Evolutionary conservation across 2,113 vertebrate genomes (phyloP), one percentile per base, ranked within the genome.

Genomic region (Todiramphus chloris): DNA sequence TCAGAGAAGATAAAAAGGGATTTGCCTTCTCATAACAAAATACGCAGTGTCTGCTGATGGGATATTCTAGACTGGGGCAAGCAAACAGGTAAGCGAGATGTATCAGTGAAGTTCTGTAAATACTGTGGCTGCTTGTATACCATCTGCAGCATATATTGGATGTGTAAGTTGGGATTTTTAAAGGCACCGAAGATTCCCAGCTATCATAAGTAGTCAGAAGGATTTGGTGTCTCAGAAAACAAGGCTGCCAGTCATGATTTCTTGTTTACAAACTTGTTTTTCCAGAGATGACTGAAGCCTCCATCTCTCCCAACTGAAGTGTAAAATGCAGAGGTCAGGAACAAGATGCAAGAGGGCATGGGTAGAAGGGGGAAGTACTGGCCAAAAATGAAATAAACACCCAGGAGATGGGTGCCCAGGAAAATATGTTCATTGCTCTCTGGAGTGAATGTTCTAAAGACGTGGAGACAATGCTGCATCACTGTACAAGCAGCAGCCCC

Each of bases 1-100:
- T 80, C 67, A 50, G 6, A 50, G 74, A 70, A 85, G 87, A 91
- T 87, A 51, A 92, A 94, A 87, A 76, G 31, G 44, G 44, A 93
- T 87, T 93, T 93, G 80, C 59, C 41, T 78, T 87, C 80, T 82
- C 58, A 76, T 66, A 94, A 73, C 37, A 92, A 78, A 87, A 75
- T 35, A 74, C 21, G 63, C 24, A 53, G 78, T 85, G 78, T 41
- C 69, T 79, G 67, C 70, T 79, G 94, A 66, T 46, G 59, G 86
- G 83, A 84, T 92, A 50, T 92, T 95, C 84, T 68, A 91, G 62
- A 41, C 3, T 53, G 68, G 67, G 41, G 48, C 59, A 89, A 95
- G 95, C 55, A 91, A 96, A 93, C 70, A 94, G 63, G 51, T 41
- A 46, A 76, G 67, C 1, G 5, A 92, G 83, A 81, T 11, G 7